A percentile compares a stretch with the other conserved stretches of the same genome.
Evolutionary conservation across 2,888 invertebrate species (phyloP).

Genomic region (Synergus japonicus): DNA sequence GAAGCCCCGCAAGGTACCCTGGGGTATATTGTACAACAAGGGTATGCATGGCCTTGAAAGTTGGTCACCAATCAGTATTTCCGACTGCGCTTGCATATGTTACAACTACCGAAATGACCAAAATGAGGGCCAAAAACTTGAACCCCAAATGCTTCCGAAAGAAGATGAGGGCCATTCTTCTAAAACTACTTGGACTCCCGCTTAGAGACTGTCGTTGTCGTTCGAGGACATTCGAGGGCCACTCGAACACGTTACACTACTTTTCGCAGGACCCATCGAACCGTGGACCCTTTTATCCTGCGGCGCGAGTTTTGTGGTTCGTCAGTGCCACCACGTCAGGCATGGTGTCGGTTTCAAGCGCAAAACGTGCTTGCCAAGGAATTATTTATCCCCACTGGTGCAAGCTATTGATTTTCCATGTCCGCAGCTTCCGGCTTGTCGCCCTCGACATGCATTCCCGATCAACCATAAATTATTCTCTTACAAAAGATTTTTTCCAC

Average conservation of each 20-base stretch:
- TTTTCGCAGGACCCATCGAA: constrained; percentile 38
- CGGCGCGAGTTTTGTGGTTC: constrained; percentile 3
- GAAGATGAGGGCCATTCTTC: constrained; percentile 18
- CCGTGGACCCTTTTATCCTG: constrained; percentile 33
- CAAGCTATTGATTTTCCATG: constrained; percentile 51
- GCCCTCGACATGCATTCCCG: constrained; percentile 14
- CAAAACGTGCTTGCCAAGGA: constrained; percentile 43
- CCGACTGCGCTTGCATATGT: constrained; percentile 46
- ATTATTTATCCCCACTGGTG: constrained; percentile 47
- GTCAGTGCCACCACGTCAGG: neutral
- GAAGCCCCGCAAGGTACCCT: constrained; percentile 59
- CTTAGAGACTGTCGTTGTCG: constrained; percentile 8
- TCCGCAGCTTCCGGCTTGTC: constrained; percentile 47
- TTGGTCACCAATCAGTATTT: constrained; percentile 51
- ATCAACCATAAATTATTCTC: neutral
- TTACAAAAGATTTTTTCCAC: neutral
- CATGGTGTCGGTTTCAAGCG: constrained; percentile 14
- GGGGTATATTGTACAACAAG: constrained; percentile 48
- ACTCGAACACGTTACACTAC: constrained; percentile 47
- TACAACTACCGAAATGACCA: constrained; percentile 58
- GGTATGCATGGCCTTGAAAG: constrained; percentile 38
- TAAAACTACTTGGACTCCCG: constrained; percentile 34
- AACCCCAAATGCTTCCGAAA: constrained; percentile 2
- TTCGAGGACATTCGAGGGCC: constrained; percentile 19
- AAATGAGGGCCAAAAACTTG: constrained; percentile 21